Evolutionary conservation across 1,140 invertebrate species (phyloP).

Genomic region (Drosophila busckii): DNA sequence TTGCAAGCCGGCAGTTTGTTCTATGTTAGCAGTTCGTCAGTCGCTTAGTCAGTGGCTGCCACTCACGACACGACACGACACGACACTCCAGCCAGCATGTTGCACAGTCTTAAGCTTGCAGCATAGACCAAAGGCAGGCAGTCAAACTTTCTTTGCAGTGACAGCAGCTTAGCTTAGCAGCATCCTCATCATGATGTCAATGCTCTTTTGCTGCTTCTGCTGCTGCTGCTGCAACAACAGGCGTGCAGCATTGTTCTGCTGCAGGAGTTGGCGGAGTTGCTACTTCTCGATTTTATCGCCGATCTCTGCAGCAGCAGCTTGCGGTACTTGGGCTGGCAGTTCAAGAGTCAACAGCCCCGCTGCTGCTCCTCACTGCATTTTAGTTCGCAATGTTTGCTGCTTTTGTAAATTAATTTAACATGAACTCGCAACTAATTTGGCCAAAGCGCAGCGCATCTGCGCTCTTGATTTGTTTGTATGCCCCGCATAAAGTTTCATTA

Average conservation of each 20-base stretch:
- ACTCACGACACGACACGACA: constrained; percentile 49
- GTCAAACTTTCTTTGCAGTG: no score
- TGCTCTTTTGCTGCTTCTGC: constrained; percentile 42
- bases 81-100: no score
- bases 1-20: constrained; percentile 43
- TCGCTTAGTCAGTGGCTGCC: constrained; percentile 42
- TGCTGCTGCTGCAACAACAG: constrained; percentile 38
- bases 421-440: constrained; percentile 63
- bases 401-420: constrained; percentile 64
- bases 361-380: constrained; percentile 27
- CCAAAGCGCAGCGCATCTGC: constrained; percentile 31
- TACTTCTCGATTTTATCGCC: constrained; percentile 49
- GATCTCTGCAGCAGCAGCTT: constrained; percentile 42
- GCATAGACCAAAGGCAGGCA: constrained; percentile 13
- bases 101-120: no score
- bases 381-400: no score
- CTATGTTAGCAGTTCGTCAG: constrained; percentile 43
- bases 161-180: constrained; percentile 16
- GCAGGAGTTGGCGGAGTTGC: constrained; percentile 40
- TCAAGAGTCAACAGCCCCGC: constrained; percentile 58
- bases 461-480: constrained; percentile 16
- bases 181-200: constrained; percentile 66
- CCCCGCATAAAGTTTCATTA: constrained; percentile 58
- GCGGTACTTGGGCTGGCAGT: constrained; percentile 65
- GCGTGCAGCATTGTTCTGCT: constrained; percentile 65